Percentiles rank a stretch among this genome's conserved stretches.
phyloP scores from a whole-genome alignment of 53 echinoderm and acorn worm species.

The Stichopus horrens region DNA sequence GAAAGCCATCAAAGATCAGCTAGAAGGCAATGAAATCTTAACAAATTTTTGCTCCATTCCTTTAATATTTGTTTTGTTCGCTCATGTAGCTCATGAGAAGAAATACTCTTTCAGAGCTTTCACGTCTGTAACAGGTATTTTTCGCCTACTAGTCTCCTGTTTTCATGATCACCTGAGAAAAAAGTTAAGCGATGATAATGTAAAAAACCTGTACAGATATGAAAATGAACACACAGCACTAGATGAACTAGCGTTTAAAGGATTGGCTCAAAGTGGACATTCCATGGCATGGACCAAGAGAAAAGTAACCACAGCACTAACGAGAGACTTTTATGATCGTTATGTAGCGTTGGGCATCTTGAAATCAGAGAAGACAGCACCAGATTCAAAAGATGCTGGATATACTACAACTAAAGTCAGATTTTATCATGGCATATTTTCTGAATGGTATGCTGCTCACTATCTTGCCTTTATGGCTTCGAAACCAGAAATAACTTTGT shows the following conservation, averaged over 20 bases:
- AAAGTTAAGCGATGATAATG: background rate
- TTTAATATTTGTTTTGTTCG: background rate
- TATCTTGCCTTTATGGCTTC: background rate
- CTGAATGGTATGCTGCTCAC: background rate
- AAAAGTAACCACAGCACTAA: background rate
- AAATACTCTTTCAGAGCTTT: background rate
- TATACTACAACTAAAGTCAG: background rate
- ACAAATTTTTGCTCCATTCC: background rate
- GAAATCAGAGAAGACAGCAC: background rate
- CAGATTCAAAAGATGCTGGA: background rate
- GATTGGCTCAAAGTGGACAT: background rate
- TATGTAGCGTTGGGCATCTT: background rate
- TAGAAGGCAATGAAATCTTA: background rate
- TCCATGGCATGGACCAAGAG: background rate
- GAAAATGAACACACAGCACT: background rate
- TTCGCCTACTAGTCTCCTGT: background rate
- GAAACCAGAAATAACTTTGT: background rate
- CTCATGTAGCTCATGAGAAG: background rate
- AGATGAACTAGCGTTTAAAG: background rate
- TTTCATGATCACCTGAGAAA: background rate
- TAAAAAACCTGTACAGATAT: background rate
- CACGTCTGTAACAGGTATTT: background rate
- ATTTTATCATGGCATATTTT: background rate
- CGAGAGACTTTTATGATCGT: background rate
- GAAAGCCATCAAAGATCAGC: background rate